phyloP scores from a whole-genome alignment of 2,113 vertebrate genomes.

The Podarcis cretensis region DNA sequence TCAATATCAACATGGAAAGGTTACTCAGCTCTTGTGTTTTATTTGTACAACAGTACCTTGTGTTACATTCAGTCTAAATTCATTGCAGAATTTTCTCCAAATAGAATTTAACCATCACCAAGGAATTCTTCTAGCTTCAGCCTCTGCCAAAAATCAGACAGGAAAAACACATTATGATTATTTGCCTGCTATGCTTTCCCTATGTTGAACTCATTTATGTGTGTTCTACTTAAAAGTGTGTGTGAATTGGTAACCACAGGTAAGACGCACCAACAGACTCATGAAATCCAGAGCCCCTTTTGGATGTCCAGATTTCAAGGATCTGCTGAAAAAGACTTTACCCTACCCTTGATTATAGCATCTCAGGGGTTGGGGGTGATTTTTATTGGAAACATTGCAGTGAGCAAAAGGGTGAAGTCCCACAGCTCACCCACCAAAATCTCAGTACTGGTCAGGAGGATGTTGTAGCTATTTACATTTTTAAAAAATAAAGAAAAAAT shows the following conservation, averaged over 20 bases:
- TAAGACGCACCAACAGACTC: not conserved
- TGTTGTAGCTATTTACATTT: not conserved
- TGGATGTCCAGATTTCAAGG: not conserved
- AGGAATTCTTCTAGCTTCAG: not conserved
- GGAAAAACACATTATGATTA: not conserved
- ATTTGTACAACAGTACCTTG: not conserved
- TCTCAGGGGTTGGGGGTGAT: not conserved
- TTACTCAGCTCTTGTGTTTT: not conserved
- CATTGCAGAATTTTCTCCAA: conserved; percentile 26
- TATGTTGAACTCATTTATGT: not conserved
- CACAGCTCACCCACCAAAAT: not conserved
- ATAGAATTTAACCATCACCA: not conserved
- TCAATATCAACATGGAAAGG: not conserved
- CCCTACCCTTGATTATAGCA: not conserved
- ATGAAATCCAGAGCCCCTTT: not conserved
- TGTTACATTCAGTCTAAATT: not conserved
- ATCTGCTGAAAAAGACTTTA: not conserved
- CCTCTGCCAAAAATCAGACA: not conserved
- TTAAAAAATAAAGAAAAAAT: not conserved
- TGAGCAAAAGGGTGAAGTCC: not conserved
- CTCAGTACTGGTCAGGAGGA: not conserved
- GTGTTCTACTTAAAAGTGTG: not conserved
- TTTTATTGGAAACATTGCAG: not conserved
- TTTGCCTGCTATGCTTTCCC: not conserved
- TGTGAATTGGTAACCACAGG: not conserved